Conservation (phyloP, 1,140 invertebrate genomes). For the Musca vetustissima region DNA sequence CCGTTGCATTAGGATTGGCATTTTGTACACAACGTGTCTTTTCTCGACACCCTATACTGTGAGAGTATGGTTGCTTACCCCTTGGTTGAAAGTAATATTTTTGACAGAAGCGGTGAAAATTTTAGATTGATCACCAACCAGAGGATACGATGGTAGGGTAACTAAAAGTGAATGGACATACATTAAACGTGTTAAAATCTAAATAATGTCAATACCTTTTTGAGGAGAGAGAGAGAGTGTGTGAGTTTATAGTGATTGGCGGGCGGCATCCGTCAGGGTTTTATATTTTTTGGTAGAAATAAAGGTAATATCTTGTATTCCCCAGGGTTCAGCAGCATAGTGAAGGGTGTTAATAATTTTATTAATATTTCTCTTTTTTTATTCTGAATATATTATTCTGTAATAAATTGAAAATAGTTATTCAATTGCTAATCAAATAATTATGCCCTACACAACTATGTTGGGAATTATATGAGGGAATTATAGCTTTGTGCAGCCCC, state of each 20-base stretch:
- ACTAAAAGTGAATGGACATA: slow-evolving; percentile 5
- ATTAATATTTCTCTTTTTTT: background rate
- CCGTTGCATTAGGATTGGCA: background rate
- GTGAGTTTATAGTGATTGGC: no score
- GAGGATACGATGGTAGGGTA: slow-evolving; percentile 37
- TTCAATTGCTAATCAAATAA: no score
- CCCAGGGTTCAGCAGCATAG: background rate
- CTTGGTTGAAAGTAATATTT: slow-evolving; percentile 28
- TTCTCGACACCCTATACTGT: background rate
- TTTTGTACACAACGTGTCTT: background rate
- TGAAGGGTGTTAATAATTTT: slow-evolving; percentile 8
- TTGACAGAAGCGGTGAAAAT: slow-evolving; percentile 56
- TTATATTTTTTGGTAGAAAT: no score
- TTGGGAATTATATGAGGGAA: no score
- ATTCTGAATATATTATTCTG: no score
- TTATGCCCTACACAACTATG: no score
- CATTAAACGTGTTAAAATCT: slow-evolving; percentile 19
- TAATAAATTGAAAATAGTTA: no score
- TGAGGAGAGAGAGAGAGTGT: no score
- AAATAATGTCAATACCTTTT: slow-evolving; percentile 31
- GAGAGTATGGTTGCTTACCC: background rate
- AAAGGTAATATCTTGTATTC: background rate
- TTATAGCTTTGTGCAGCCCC: no score
- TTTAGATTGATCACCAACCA: slow-evolving; percentile 54
- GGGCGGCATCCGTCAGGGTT: no score